phyloP scores from a whole-genome alignment of 53 echinoderm and acorn worm genomes.

The Arbacia lixula region DNA sequence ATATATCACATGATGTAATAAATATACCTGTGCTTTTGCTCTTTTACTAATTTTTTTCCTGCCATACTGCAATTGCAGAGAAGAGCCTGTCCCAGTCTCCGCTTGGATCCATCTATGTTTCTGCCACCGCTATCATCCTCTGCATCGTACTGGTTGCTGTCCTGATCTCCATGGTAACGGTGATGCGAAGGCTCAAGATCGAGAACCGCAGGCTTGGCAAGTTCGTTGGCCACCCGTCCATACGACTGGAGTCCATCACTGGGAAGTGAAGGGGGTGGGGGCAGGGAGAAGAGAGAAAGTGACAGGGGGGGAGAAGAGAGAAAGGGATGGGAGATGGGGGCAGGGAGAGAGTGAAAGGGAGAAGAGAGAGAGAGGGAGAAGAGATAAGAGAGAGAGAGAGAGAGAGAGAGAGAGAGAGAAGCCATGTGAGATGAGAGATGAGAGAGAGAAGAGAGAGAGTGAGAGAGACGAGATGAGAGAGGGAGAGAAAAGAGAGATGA shows the following conservation, averaged over 20 bases:
- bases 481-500: background rate
- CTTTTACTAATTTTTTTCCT: no score
- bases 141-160: slow-evolving; percentile 33
- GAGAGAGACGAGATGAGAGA: background rate
- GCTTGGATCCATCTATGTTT: slow-evolving; percentile 18
- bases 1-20: no score
- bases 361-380: background rate
- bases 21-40: no score
- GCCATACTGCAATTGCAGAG: no score
- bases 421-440: background rate
- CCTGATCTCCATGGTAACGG: slow-evolving; percentile 35
- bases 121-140: background rate
- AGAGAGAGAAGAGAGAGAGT: background rate
- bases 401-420: background rate
- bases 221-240: slow-evolving; percentile 21
- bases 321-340: background rate
- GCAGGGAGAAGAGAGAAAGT: background rate
- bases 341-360: background rate
- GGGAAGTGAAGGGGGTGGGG: background rate
- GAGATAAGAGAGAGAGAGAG: background rate
- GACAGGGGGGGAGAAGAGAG: background rate
- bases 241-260: slow-evolving; percentile 28
- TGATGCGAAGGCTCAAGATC: slow-evolving; percentile 26
- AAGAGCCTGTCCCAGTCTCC: slow-evolving; percentile 14
- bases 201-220: slow-evolving; percentile 33